A percentile compares a stretch with the other conserved stretches of the same genome.
Conservation (phyloP, 2,113 vertebrate genomes). For the Platysternon megacephalum region DNA sequence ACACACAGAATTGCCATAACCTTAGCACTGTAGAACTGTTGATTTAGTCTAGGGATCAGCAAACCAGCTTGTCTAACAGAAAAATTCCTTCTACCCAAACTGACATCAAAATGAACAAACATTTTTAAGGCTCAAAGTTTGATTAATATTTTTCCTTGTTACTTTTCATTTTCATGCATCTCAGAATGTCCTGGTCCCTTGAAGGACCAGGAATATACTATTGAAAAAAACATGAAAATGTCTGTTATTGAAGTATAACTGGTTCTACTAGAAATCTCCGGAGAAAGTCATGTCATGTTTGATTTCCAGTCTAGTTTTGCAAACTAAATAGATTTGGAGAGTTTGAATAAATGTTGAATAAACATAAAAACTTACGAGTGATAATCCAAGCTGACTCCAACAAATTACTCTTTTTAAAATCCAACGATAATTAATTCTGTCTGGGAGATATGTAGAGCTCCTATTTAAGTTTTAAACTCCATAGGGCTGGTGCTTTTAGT, state of each 20-base stretch:
- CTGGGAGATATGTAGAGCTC: neutral
- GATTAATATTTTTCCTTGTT: neutral
- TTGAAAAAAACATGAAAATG: neutral
- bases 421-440: neutral
- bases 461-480: neutral
- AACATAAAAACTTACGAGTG: rapidly evolving
- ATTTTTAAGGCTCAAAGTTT: neutral
- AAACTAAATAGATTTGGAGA: neutral
- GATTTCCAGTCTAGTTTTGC: neutral
- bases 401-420: neutral
- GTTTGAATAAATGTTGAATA: neutral
- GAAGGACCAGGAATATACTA: neutral
- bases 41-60: neutral
- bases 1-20: neutral
- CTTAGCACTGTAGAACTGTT: neutral
- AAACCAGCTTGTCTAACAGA: neutral
- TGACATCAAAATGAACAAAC: neutral
- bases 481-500: neutral
- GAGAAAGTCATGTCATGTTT: neutral
- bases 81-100: neutral
- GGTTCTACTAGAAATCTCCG: neutral
- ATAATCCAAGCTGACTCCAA: neutral
- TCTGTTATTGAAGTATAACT: neutral
- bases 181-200: neutral
- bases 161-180: neutral